These are phyloP conservation scores for Halichoerus grypus DNA, from an alignment of 2,113 vertebrate species.

Conservation along the genomic window DNA sequence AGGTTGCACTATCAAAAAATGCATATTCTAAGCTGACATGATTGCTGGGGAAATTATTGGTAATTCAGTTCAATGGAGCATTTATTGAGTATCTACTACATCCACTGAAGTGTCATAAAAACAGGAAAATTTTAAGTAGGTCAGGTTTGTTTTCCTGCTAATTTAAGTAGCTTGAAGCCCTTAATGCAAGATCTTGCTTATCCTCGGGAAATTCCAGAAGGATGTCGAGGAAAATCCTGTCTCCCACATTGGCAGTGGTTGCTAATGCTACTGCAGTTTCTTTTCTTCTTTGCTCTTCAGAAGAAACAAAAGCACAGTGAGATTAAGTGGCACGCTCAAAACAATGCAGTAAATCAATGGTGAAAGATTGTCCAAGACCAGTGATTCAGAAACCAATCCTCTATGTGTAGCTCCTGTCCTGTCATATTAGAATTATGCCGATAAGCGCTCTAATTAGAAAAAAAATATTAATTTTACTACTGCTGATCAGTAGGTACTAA, in stretches of 20 bases:
- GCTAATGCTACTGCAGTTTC: not conserved
- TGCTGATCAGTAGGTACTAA: conserved; percentile 34
- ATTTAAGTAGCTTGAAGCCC: conserved; percentile 33
- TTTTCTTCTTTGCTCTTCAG: not conserved
- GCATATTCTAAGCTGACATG: not conserved
- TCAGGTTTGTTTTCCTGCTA: not conserved
- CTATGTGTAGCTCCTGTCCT: not conserved
- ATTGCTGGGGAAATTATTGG: not conserved
- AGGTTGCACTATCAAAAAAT: conserved; percentile 25
- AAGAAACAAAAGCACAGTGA: conserved; percentile 8
- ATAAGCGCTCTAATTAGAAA: conserved; percentile 61
- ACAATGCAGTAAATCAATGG: not conserved
- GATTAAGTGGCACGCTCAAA: not conserved
- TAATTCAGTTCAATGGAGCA: not conserved
- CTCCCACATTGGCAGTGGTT: not conserved
- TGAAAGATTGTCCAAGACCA: not conserved
- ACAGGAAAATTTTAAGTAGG: not conserved
- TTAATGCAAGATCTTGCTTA: conserved; percentile 1
- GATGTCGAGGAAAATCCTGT: not conserved
- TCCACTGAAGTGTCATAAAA: not conserved
- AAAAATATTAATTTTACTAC: conserved; percentile 49
- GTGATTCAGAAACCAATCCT: not conserved
- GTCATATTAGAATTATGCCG: not conserved
- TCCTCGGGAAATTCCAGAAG: conserved; percentile 33
- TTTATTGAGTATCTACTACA: conserved; percentile 13